Conservation (phyloP, 2,113 vertebrate species). For the Nothoprocta pentlandii region DNA sequence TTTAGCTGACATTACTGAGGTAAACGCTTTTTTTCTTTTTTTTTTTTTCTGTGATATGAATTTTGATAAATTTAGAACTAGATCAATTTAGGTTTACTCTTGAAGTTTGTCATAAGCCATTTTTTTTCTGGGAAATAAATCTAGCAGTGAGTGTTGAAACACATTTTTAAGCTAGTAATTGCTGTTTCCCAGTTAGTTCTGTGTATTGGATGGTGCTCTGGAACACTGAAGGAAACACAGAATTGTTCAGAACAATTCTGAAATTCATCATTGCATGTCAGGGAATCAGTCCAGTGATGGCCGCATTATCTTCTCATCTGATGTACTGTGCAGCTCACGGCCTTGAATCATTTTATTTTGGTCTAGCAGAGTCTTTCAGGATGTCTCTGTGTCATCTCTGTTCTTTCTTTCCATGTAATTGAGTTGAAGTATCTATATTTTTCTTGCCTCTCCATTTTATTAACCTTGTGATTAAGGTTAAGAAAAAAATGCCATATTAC, state of each 20-base stretch:
- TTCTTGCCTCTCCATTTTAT: neutral
- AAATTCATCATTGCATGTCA: neutral
- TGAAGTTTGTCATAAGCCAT: neutral
- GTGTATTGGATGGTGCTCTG: neutral
- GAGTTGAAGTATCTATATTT: neutral
- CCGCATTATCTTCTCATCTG: neutral
- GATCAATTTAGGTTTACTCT: neutral
- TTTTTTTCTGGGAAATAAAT: neutral
- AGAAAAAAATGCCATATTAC: neutral
- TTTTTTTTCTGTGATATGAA: neutral
- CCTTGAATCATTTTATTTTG: neutral
- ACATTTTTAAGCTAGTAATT: neutral
- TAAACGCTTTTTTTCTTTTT: fast-evolving
- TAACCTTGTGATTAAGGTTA: neutral
- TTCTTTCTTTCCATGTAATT: neutral
- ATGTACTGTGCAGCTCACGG: neutral
- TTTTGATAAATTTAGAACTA: neutral
- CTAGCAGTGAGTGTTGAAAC: neutral
- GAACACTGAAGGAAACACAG: neutral
- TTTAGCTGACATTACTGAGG: neutral
- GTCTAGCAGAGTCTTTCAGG: neutral
- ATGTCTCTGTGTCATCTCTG: neutral
- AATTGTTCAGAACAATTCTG: neutral
- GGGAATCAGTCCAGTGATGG: neutral
- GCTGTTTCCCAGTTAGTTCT: neutral